phyloP scores from a whole-genome alignment of 2,888 invertebrate species.

The Eucriotettix oculatus region DNA sequence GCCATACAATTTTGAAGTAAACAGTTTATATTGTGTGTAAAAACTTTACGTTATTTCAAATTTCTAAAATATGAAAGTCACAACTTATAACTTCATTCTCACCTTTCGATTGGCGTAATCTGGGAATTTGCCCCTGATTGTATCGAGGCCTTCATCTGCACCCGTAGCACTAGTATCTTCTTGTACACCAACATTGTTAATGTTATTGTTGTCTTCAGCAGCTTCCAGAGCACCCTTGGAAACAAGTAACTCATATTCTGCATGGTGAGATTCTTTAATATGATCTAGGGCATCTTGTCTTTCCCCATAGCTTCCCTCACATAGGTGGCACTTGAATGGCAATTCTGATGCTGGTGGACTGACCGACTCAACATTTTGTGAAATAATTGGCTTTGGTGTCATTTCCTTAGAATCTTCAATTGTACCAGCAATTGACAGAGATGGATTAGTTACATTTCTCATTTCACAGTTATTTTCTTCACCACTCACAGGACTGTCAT shows the following conservation, averaged over 20 bases:
- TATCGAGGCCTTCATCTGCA: constrained; percentile 48
- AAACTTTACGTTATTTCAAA: too few species aligned
- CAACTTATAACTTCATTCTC: constrained; percentile 13
- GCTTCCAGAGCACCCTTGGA: constrained; percentile 59
- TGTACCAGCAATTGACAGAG: too few species aligned
- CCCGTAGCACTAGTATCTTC: constrained; percentile 16
- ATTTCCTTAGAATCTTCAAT: too few species aligned
- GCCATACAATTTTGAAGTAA: too few species aligned
- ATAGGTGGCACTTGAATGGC: constrained; percentile 84
- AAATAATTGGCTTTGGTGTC: too few species aligned
- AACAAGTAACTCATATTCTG: constrained; percentile 67
- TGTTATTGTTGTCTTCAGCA: constrained; percentile 11
- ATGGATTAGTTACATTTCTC: constrained; percentile 5
- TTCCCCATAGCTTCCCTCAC: constrained; percentile 71
- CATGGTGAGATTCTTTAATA: constrained; percentile 53
- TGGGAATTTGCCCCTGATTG: constrained; percentile 62
- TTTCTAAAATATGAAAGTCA: not conserved
- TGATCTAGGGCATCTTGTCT: constrained; percentile 68
- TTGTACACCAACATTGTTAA: not conserved
- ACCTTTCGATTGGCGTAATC: constrained; percentile 78
- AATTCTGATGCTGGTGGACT: constrained; percentile 37
- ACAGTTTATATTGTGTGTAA: too few species aligned
- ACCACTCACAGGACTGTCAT: constrained; percentile 3
- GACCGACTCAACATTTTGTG: too few species aligned
- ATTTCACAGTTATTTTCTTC: not conserved